Evolutionary conservation across 2,888 invertebrate species (phyloP).

Genomic region (Rhamnusium bicolor): DNA sequence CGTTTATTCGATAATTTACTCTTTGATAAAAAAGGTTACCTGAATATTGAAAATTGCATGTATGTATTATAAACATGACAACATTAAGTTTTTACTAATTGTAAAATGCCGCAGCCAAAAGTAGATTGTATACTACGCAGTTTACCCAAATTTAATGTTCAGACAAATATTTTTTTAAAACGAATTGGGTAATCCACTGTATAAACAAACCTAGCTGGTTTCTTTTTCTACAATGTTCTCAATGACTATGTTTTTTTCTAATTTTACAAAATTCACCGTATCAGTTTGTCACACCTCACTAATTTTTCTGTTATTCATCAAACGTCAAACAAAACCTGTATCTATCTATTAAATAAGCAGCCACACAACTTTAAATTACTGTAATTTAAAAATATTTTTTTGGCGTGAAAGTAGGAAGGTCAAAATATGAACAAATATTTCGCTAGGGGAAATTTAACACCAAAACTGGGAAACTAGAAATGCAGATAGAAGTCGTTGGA

Average conservation of each 20-base stretch:
- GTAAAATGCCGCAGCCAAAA: not conserved
- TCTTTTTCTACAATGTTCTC: not conserved
- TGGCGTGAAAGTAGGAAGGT: conserved; percentile 12
- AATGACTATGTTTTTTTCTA: not conserved
- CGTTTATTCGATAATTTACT: no score
- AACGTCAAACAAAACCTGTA: not conserved
- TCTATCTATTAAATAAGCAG: not conserved
- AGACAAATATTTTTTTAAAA: not conserved
- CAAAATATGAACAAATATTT: not conserved
- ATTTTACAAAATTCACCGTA: not conserved
- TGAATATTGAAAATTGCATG: no score
- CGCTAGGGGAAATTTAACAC: not conserved
- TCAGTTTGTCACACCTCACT: not conserved
- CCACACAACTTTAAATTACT: not conserved
- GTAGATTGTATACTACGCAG: not conserved
- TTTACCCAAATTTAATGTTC: not conserved
- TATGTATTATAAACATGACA: no score
- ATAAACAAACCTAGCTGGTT: not conserved
- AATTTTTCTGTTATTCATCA: not conserved
- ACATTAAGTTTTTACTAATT: not conserved
- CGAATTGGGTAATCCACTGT: no score
- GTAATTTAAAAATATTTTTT: conserved; percentile 9
- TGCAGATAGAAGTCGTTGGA: conserved; percentile 15
- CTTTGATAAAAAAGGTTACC: no score
- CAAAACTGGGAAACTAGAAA: conserved; percentile 7